Percentiles rank a stretch among this genome's conserved stretches.
Conservation (phyloP, 2,113 vertebrate genomes). For the Aspiorhynchus laticeps region DNA sequence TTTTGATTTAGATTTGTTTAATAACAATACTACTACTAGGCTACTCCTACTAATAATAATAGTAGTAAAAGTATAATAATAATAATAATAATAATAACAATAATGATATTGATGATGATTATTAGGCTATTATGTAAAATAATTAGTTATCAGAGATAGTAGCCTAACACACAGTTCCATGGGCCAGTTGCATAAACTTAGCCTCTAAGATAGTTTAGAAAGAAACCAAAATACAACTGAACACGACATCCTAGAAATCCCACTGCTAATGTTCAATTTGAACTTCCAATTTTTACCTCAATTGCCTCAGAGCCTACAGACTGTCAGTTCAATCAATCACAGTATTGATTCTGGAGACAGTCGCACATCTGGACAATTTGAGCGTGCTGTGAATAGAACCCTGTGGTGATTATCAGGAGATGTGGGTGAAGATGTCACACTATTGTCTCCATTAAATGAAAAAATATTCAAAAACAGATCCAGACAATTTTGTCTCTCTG, state of each 20-base stretch:
- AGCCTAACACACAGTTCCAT: too few species aligned
- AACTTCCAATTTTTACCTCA: neutral
- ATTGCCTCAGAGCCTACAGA: neutral
- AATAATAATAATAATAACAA: too few species aligned
- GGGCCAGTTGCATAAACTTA: too few species aligned
- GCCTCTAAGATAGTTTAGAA: neutral
- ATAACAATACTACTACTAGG: neutral
- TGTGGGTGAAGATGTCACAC: neutral
- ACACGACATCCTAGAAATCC: neutral
- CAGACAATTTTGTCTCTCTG: neutral
- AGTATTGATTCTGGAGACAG: neutral
- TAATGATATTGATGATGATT: too few species aligned
- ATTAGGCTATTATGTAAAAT: too few species aligned
- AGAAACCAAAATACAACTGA: neutral
- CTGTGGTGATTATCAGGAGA: neutral
- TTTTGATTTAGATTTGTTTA: neutral
- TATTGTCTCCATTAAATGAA: neutral
- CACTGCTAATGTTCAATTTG: neutral
- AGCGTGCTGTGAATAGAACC: neutral
- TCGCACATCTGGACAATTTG: neutral
- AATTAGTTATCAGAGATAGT: too few species aligned
- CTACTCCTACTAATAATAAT: too few species aligned
- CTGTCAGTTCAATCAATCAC: neutral
- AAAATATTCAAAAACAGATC: neutral
- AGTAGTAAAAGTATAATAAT: too few species aligned